Evolutionary conservation across 2,888 invertebrate genomes (phyloP).

Genomic region (Deilephila elpenor): DNA sequence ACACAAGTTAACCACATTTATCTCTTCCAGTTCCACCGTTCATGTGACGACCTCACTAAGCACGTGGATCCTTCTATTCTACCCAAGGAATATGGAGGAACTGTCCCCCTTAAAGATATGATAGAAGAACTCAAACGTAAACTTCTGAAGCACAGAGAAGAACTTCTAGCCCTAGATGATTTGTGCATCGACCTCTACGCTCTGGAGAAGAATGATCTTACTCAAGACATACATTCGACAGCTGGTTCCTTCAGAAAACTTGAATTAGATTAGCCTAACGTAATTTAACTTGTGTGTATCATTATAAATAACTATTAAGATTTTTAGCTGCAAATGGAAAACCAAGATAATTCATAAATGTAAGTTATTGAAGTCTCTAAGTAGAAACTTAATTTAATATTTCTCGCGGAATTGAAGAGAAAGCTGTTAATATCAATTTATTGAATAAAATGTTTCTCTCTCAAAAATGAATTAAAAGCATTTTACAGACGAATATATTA

Average conservation of each 20-base stretch:
- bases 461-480: too few relatives aligned
- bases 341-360: background rate
- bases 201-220: constrained; percentile 85
- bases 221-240: constrained; percentile 89
- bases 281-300: background rate
- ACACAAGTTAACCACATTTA: constrained; percentile 33
- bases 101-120: constrained; percentile 91
- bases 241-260: constrained; percentile 94
- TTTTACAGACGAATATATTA: too few relatives aligned
- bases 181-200: constrained; percentile 89
- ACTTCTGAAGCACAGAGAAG: constrained; percentile 86
- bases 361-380: too few relatives aligned
- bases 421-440: too few relatives aligned
- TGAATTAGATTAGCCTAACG: constrained; percentile 87
- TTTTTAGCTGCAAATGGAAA: background rate
- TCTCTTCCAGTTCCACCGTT: constrained; percentile 88
- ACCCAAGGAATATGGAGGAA: constrained; percentile 95
- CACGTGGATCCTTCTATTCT: constrained; percentile 90
- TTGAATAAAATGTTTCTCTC: too few relatives aligned
- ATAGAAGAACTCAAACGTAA: constrained; percentile 89
- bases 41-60: constrained; percentile 88
- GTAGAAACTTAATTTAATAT: too few relatives aligned
- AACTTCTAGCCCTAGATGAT: constrained; percentile 89
- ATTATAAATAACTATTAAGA: background rate
- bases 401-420: too few relatives aligned